Conservation (phyloP, 2,113 vertebrate species). For the Pogona vitticeps region DNA sequence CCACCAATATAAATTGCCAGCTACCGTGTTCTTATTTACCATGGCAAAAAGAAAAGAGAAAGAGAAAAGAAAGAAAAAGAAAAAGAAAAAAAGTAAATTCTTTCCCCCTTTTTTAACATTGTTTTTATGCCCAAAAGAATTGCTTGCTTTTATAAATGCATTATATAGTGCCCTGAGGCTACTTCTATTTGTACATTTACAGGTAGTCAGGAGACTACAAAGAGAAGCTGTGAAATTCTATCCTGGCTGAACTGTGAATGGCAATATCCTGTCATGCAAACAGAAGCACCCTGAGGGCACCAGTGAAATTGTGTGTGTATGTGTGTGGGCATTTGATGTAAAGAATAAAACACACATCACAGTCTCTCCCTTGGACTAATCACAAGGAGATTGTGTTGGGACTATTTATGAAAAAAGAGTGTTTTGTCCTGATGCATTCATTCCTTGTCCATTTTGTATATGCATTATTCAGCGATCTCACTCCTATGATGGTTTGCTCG, state of each 20-base stretch:
- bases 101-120: neutral
- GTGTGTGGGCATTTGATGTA: neutral
- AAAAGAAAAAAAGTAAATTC: constrained; percentile 37
- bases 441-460: fast-evolving
- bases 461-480: neutral
- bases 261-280: constrained; percentile 49
- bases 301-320: constrained; percentile 6
- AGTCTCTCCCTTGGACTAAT: constrained; percentile 45
- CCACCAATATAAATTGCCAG: constrained; percentile 44
- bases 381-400: constrained; percentile 38
- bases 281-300: constrained; percentile 56
- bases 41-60: constrained; percentile 21
- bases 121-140: constrained; percentile 31
- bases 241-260: constrained; percentile 44
- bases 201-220: constrained; percentile 58
- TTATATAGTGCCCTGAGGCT: constrained; percentile 46
- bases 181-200: constrained; percentile 58
- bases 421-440: neutral
- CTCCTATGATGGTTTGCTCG: neutral
- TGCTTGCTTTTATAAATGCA: constrained; percentile 33
- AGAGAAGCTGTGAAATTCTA: constrained; percentile 48
- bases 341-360: constrained; percentile 42
- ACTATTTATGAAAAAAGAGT: constrained; percentile 32
- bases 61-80: constrained; percentile 23
- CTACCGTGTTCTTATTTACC: constrained; percentile 41